Evolutionary conservation across 2,797 vertebrate genomes (phyloP).

Genomic region (Erethizon dorsatum): DNA sequence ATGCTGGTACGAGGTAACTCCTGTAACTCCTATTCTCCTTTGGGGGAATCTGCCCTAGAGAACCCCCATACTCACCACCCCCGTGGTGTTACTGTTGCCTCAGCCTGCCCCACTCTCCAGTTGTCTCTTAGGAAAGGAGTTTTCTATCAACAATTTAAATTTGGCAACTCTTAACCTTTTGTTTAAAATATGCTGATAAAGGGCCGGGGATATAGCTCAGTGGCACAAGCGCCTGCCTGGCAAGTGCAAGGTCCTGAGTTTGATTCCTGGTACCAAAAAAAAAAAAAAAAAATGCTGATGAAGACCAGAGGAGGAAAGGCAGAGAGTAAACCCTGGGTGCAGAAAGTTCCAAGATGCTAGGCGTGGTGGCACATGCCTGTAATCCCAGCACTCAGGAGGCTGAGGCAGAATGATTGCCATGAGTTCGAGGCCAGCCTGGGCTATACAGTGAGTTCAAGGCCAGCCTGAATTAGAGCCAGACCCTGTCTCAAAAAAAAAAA

Average conservation of each 20-base stretch:
- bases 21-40: not conserved
- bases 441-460: not conserved
- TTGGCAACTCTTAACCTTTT: accelerated
- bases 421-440: not conserved
- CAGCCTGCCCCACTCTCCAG: not conserved
- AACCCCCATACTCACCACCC: not conserved
- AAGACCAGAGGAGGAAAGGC: not conserved
- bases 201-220: too few relatives aligned
- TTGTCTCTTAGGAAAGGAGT: not conserved
- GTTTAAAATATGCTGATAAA: not conserved
- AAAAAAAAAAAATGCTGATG: not conserved
- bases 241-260: too few relatives aligned
- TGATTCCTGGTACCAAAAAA: too few relatives aligned
- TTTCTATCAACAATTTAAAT: not conserved
- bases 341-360: not conserved
- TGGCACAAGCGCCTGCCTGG: too few relatives aligned
- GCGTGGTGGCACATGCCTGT: too few relatives aligned
- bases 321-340: not conserved
- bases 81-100: not conserved
- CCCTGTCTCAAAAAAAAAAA: not conserved
- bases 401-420: not conserved
- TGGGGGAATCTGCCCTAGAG: too few relatives aligned
- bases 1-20: not conserved
- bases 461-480: not conserved
- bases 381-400: not conserved